Base-by-base conservation (phyloP, 2,888 invertebrate genomes). In the Epistrophe eligans region DNA sequence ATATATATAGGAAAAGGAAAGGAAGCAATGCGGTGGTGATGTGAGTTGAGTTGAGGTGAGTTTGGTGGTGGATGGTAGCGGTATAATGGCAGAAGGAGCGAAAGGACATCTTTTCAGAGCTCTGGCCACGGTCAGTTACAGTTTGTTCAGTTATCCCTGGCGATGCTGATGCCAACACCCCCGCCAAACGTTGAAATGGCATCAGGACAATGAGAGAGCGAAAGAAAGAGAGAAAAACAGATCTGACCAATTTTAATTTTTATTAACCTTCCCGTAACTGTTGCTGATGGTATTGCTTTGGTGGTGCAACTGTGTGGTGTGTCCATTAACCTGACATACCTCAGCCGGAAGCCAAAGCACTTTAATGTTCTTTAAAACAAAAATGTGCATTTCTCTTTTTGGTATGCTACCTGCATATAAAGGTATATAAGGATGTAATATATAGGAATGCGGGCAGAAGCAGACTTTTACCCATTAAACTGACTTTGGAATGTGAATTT, bases 301-400 rank as follows among this genome's bases (percentile, higher is more conserved):
- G 24, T 77, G 58, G 24, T 77, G 58, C 38, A 66, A 64, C 64
- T 55, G 70, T 48, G 64, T 79, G 82, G 73, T 24, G 52, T 77
- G 82, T 35, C 73, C 67, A 74, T 83, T 70, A 79, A 73, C 70
- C 79, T 79, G 79, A 70, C 73, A 79, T 79, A 83, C 79, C 77
- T 70, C 70, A 55, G 24, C n/a, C 52, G 52, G 40, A 40, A 70
- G 55, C 40, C 38, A 38, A 57, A 67, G 38, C 24, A 66, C 74
- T 73, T 74, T 74, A 80, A 80, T 67, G 67, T 60, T 48, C 58
- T 62, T 72, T 48, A 71, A 71, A 60, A 45, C n/a, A 43, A 35
- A 43, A 50, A 74, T 28, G 35, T 70, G 52, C 40, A 70, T 70
- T 70, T 19, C 40, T 10, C 38, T 38, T 43, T 66, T 43, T 66